Evolutionary conservation across 2,888 invertebrate species (phyloP), one percentile per base, ranked within the genome.

Genomic region (Mesodorylaimus sp.): DNA sequence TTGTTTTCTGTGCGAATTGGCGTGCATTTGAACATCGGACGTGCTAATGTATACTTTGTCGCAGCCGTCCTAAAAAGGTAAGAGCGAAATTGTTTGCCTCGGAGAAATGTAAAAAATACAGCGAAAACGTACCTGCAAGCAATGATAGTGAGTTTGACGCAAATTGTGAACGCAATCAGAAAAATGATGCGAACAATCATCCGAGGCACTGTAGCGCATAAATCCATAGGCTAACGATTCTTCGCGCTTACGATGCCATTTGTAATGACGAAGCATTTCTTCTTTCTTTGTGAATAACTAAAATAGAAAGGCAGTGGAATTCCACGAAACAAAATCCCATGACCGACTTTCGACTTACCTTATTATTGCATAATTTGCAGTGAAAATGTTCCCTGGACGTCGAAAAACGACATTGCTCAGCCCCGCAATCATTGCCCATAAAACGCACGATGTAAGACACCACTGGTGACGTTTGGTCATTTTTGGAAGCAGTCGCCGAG

Each of bases 11-110:
- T 95, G 95, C 69, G 91, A 93, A 71, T 93, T 93, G 2, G 93
- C 89, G 69, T 95, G 95, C 93, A 93, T 93, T 72, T 95, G 93
- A 2, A 95, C 93, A 69, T 95, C 95, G 45, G 91, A 91, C 2
- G 95, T 95, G 61, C 89, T 89, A 65, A 95, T 91, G 73, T 95
- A 95, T 1, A 89, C 86, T 74, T 89, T 91, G 61, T 72, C 71
- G 63, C 73, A 73, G 58, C 71, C 71, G 54, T 71, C 70, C 75
- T 75, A 63, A 5, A 61, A 58, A 45, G 29, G 28, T 7, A n/a
- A 39, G 21, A 23, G 21, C 7, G 41, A 39, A 10, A 10, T 13
- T 32, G 32, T 13, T 32, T 32, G 16, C 10, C 32, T 32, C 32
- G 32, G 10, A 16, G 10, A 32, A 10, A 32, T 13, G 10, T 32